phyloP scores from a whole-genome alignment of 2,888 invertebrate genomes.

The Nowickia ferox region DNA sequence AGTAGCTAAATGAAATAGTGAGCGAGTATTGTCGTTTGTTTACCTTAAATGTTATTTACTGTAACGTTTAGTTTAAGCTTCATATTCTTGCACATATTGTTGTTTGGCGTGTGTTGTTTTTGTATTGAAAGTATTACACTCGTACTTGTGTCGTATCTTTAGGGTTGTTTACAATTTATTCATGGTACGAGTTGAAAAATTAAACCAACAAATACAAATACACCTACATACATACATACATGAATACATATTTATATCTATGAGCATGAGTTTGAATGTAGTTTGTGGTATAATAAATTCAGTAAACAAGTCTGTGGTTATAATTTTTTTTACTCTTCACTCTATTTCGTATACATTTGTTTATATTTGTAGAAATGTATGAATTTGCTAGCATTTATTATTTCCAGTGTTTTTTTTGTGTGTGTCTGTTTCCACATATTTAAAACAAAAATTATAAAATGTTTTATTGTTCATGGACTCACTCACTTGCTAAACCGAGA shows the following conservation, averaged over 20 bases:
- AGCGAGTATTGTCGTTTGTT: conserved; percentile 28
- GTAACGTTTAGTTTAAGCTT: conserved; percentile 39
- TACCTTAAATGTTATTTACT: conserved; percentile 33
- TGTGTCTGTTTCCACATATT: background rate
- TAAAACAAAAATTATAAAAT: conserved; percentile 13
- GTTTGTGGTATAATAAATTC: conserved; percentile 41
- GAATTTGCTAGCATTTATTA: conserved; percentile 43
- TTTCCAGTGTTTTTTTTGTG: background rate
- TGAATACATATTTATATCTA: background rate
- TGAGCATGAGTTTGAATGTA: conserved; percentile 10
- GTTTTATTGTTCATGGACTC: conserved; percentile 13
- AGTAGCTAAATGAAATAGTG: background rate
- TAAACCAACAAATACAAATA: conserved; percentile 5
- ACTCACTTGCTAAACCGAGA: conserved; percentile 1
- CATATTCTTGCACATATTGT: conserved; percentile 11
- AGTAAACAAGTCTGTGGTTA: conserved; percentile 43
- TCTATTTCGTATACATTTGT: conserved; percentile 10
- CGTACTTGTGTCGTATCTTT: conserved; percentile 45
- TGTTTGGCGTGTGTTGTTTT: conserved; percentile 32
- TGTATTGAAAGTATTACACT: conserved; percentile 21
- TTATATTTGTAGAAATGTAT: background rate
- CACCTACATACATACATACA: background rate
- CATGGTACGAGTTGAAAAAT: conserved; percentile 28
- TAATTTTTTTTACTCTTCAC: background rate
- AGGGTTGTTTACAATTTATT: conserved; percentile 60